Evolutionary conservation across 2,888 invertebrate species (phyloP), one percentile per base, ranked within the genome.

Genomic region (Sicus ferrugineus): DNA sequence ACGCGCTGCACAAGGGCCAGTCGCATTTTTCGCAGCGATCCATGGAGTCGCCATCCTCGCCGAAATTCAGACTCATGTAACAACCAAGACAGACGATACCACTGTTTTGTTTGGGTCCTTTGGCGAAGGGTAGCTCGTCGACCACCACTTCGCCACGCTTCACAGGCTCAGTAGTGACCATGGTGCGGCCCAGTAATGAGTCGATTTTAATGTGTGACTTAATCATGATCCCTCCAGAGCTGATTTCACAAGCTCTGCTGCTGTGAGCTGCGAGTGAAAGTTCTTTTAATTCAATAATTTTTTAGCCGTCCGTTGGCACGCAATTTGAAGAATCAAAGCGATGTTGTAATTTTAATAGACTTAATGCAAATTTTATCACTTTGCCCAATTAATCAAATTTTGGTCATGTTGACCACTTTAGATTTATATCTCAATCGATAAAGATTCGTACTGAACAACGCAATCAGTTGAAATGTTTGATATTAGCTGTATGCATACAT

Each of bases 51-150:
- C 83, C 82, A 75, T 83, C 83, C 69, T 81, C 82, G 2, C 82
- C 84, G 38, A 83, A 84, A 23, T 81, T 77, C 69, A 81, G 71
- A 77, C 90, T 89, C 34, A 90, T 86, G 81, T 91, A 92, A 82
- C 94, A 95, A 38, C 91, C 90, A 59, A 94, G 87, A 80, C 94
- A 95, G 11, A 93, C 85, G 3, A 92, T 91, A 5, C 88, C 88
- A 66, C 89, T 88, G 77, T 91, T 91, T 77, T 91, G 88, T 87
- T 94, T 94, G 1, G 94, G 94, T 31, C 94, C 94, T 74, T 90
- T 88, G 9, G 90, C 89, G 77, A 93, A 91, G 1, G 94, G 93
- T 38, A 85, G 80, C 80, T 93, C 94, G 48, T 88, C 87, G 75
- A 93, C 88, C 72, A 94, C 89, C 70, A 91, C 83, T 77, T 93